These are phyloP conservation scores for Papilio gigon DNA, from an alignment of 2,888 invertebrate genomes.

Conservation along the genomic window DNA sequence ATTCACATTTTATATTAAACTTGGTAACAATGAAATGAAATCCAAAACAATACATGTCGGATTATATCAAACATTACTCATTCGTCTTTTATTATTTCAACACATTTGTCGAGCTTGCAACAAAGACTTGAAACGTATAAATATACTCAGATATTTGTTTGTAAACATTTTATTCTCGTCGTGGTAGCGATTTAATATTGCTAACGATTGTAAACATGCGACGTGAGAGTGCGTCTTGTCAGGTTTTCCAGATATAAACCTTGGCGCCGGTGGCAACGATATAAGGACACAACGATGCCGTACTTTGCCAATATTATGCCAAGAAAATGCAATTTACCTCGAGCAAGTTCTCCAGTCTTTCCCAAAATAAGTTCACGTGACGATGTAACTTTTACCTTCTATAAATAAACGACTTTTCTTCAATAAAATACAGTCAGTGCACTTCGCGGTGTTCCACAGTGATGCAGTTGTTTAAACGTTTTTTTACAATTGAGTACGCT, in stretches of 20 bases:
- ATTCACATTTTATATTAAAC: not conserved
- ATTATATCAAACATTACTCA: slow-evolving; percentile 41
- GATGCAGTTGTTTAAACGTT: no score
- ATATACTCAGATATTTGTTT: slow-evolving; percentile 33
- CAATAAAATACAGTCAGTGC: slow-evolving; percentile 22
- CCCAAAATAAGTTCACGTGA: slow-evolving; percentile 41
- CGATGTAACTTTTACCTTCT: slow-evolving; percentile 18
- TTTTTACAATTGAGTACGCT: slow-evolving; percentile 14
- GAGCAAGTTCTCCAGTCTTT: slow-evolving; percentile 43
- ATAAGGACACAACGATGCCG: slow-evolving; percentile 48
- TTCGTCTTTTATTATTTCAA: slow-evolving; percentile 29
- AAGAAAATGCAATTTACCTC: slow-evolving; percentile 44
- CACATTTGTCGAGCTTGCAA: slow-evolving; percentile 18
- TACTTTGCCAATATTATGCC: slow-evolving; percentile 46
- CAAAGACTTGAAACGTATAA: slow-evolving; percentile 28
- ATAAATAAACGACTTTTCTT: slow-evolving; percentile 22
- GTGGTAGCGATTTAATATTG: slow-evolving; percentile 28
- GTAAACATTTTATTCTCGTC: slow-evolving; percentile 41
- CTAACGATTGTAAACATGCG: slow-evolving; percentile 43
- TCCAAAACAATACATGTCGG: slow-evolving; percentile 40
- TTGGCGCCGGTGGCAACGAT: slow-evolving; percentile 54
- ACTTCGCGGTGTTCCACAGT: no score
- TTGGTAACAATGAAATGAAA: not conserved
- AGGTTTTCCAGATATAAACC: slow-evolving; percentile 59
- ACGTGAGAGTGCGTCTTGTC: slow-evolving; percentile 51